Base-by-base conservation (phyloP, 2,113 vertebrate species). In the Scartelaos histophorus region DNA sequence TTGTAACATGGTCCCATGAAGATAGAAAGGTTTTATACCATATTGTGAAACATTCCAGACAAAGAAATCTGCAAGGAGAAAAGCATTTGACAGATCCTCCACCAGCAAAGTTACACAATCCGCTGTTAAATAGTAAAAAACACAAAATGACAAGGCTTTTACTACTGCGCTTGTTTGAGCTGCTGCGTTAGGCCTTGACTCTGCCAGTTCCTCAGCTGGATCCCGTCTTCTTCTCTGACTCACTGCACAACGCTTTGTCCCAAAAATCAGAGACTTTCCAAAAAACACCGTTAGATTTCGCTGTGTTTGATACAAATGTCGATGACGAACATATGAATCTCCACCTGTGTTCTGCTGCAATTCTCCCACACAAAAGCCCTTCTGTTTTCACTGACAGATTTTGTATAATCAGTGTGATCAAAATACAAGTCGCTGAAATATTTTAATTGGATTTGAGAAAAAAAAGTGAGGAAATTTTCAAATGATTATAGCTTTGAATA, bases 251-350 rank as follows among this genome's bases (percentile, higher is more conserved):
- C 45, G 57, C 29, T 69, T 73, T 19, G n/a, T 38, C 64, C 25
- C 35, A 34, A 22, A 17, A 13, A 9, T 64, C 62, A 71, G 47
- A 51, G 38, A 10, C 38, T 17, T 19, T 6, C 6, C 17, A 19
- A 3, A 17, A 17, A 62, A 75, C 60, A 57, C 46, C 34, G 9
- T 45, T 17, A 17, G 78, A 88, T 80, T 56, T n/a, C 71, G 74
- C 64, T 49, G 0, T 60, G 25, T 72, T 79, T 78, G 72, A 82
- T 74, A 76, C 67, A 19, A 75, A 67, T 76, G 70, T 71, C 51
- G 69, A 74, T 62, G 71, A 76, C 72, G 69, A 78, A 56, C 19
- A 57, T 70, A 82, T 83, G 71, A 83, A 82, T 85, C 68, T 71
- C 70, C 67, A 46, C 61, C 69, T 54, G 53, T 58, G 47, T 60